A percentile compares a stretch with the other conserved stretches of the same genome.
Conservation (phyloP, 1,140 invertebrate genomes). For the Physella acuta region DNA sequence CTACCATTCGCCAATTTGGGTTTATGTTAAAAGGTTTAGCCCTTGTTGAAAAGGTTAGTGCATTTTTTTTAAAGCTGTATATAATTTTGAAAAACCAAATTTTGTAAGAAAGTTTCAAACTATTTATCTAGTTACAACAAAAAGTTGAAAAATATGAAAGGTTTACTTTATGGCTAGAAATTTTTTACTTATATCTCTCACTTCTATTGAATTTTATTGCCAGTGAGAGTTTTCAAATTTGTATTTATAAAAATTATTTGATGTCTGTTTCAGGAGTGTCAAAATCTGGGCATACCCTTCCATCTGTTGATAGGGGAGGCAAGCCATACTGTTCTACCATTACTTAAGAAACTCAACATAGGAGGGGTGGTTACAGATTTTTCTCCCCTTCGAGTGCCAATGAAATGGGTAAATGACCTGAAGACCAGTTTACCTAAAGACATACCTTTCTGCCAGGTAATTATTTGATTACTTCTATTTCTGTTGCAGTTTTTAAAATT, state of each 20-base stretch:
- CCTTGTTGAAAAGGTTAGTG: constrained; percentile 49
- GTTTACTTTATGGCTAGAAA: too few relatives aligned
- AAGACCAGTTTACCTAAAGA: constrained; percentile 70
- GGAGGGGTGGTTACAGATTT: constrained; percentile 84
- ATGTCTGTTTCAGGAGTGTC: constrained; percentile 65
- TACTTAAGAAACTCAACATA: constrained; percentile 73
- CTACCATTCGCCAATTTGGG: constrained; percentile 79
- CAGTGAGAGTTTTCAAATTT: too few relatives aligned
- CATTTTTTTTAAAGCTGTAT: too few relatives aligned
- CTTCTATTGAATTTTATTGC: background rate
- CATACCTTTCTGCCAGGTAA: constrained; percentile 77
- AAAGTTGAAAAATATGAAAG: too few relatives aligned
- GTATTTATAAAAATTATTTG: constrained; percentile 19
- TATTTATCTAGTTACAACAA: too few relatives aligned
- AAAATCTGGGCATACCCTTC: constrained; percentile 76
- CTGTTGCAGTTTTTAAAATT: too few relatives aligned
- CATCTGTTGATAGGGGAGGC: constrained; percentile 77
- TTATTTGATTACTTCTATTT: background rate
- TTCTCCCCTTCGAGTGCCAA: constrained; percentile 72
- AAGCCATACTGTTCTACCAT: constrained; percentile 70
- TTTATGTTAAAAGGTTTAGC: constrained; percentile 72
- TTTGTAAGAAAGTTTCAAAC: too few relatives aligned
- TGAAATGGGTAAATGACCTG: constrained; percentile 74
- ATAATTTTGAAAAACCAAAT: too few relatives aligned
- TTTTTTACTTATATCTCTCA: too few relatives aligned